Base-by-base conservation (phyloP, 1,140 invertebrate species). In the Schmidtea mediterranea region DNA sequence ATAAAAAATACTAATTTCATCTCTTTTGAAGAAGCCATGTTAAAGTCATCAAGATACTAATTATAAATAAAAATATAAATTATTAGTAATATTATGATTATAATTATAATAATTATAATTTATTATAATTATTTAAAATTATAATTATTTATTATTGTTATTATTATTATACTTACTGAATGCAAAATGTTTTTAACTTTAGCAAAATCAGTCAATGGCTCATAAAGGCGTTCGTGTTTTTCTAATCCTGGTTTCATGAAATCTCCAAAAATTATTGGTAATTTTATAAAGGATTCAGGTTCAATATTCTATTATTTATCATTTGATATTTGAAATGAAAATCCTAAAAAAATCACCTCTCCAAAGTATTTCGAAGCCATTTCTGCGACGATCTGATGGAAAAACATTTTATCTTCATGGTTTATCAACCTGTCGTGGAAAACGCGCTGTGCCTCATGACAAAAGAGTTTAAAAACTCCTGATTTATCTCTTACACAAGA, bases 391-490 rank as follows among this genome's bases (percentile, higher is more conserved):
- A 68, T 65, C 6, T 55, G 52, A 50, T 66, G 56, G 55, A 68
- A 68, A 52, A 56, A 61, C 18, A 50, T 52, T 52, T 67, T 68
- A 54, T 68, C 66, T 48, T 66, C 63, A 18, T 58, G 57, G 50
- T 63, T 66, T 46, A 66, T 66, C 3, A 68, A 54, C 16, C 66
- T 55, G 51, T 68, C 66, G 48, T 67, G 66, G 55, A 68, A 68
- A 6, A 67, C 62, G 32, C 66, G 56, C 55, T 61, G 59, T 2
- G 61, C 50, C 53, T 68, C 66, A 43, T 68, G 65, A 54, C 58
- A 65, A 51, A 68, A 68, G 10, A 68, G 54, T 22, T 60, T 52
- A 56, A 62, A 63, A 10, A 66, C 57, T 43, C 63, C 58, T 22
- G 59, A 58, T 13, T 55, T 55, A 43, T 65, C 62, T 38, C 61